Percentiles rank a stretch among this genome's conserved stretches.
Evolutionary conservation across 1,140 invertebrate genomes (phyloP).

Genomic region (Anadara kagoshimensis): DNA sequence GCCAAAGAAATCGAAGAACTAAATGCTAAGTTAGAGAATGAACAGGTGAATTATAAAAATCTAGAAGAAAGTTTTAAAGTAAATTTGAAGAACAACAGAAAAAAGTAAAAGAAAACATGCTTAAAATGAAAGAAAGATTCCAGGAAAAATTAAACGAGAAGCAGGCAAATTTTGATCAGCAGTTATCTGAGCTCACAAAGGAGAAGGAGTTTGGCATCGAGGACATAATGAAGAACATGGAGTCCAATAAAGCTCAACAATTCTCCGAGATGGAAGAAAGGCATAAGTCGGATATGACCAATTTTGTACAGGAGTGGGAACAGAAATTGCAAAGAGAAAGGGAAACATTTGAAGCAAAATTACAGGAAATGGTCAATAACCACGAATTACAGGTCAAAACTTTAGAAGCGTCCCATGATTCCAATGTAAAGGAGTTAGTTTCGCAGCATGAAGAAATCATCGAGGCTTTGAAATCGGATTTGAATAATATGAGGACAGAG

Average conservation of each 20-base stretch:
- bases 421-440: neutral
- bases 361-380: slow-evolving; percentile 23
- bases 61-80: slow-evolving; percentile 57
- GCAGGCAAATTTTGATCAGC: slow-evolving; percentile 60
- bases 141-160: slow-evolving; percentile 64
- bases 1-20: slow-evolving; percentile 23
- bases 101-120: slow-evolving; percentile 59
- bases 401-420: neutral
- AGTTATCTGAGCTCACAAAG: slow-evolving; percentile 49
- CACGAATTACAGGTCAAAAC: slow-evolving; percentile 21
- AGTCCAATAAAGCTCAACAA: slow-evolving; percentile 53
- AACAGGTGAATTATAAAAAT: slow-evolving; percentile 36
- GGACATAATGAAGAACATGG: slow-evolving; percentile 52
- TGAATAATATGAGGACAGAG: no score
- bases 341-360: slow-evolving; percentile 37
- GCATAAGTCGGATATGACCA: slow-evolving; percentile 40
- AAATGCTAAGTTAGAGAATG: slow-evolving; percentile 23
- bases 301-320: slow-evolving; percentile 32
- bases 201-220: slow-evolving; percentile 57
- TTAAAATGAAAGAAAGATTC: slow-evolving; percentile 64
- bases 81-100: slow-evolving; percentile 60
- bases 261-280: slow-evolving; percentile 48
- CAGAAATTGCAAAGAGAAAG: slow-evolving; percentile 36
- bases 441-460: no score
- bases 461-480: no score